Conservation (phyloP, 2,113 vertebrate genomes). For the Cardinalis cardinalis region DNA sequence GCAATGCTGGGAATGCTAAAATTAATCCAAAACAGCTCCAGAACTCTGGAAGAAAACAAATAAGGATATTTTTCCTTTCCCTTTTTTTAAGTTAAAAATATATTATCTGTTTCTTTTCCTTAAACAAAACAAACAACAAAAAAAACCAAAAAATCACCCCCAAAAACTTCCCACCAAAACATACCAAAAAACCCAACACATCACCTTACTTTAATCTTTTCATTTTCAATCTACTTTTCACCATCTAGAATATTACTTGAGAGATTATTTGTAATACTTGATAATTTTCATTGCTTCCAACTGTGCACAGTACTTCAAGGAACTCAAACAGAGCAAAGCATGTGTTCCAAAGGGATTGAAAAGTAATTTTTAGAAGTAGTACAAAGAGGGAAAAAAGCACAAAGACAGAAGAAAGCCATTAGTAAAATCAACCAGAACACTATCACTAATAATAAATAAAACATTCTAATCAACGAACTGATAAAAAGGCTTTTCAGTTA, state of each 20-base stretch:
- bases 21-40: background rate
- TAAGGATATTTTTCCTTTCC: background rate
- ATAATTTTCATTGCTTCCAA: background rate
- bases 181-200: background rate
- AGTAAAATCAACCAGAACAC: background rate
- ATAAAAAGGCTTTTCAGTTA: background rate
- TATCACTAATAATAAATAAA: background rate
- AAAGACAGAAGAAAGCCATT: background rate
- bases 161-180: background rate
- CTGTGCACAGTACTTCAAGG: background rate
- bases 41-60: background rate
- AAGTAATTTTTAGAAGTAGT: background rate
- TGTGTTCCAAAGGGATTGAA: background rate
- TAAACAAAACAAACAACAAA: background rate
- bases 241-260: background rate
- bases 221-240: background rate
- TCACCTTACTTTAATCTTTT: background rate
- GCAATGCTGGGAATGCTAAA: background rate
- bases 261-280: background rate
- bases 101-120: background rate
- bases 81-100: background rate
- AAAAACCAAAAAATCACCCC: background rate
- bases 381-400: background rate
- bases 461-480: rapidly evolving
- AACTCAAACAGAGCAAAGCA: background rate